Percentiles rank a stretch among this genome's conserved stretches.
These are phyloP conservation scores for Cyanoramphus novaezelandiae DNA, from an alignment of 2,113 vertebrate species.

Conservation along the genomic window DNA sequence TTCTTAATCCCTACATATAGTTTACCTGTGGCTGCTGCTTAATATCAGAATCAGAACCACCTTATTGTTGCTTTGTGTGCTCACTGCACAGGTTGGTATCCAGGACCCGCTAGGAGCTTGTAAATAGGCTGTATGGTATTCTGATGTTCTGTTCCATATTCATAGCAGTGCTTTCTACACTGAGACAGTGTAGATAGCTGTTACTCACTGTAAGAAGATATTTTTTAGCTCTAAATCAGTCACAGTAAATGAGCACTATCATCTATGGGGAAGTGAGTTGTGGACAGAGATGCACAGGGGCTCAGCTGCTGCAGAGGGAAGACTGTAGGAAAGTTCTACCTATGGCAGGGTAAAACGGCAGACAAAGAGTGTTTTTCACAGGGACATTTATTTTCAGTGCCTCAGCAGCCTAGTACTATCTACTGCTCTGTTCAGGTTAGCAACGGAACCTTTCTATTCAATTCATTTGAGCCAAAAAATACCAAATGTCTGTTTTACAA, in stretches of 20 bases:
- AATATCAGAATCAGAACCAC: neutral
- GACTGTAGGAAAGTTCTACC: neutral
- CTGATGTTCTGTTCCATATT: neutral
- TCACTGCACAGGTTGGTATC: neutral
- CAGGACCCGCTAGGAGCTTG: neutral
- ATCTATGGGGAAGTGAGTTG: neutral
- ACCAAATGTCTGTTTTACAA: neutral
- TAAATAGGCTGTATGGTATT: accelerated
- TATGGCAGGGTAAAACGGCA: neutral
- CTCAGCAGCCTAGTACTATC: neutral
- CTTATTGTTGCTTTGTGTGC: neutral
- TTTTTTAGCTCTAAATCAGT: neutral
- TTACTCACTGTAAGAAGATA: neutral
- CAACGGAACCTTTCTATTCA: neutral
- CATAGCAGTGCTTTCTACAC: neutral
- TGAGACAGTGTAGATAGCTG: neutral
- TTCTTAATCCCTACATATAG: neutral
- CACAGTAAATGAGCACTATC: neutral
- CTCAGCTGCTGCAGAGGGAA: neutral
- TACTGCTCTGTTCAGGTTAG: neutral
- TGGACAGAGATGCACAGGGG: neutral
- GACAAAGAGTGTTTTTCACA: neutral
- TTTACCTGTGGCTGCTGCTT: neutral
- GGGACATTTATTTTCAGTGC: neutral
- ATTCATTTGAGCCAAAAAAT: neutral